These are phyloP conservation scores for Anguilla anguilla DNA, from an alignment of 2,797 vertebrate genomes.

Conservation along the genomic window DNA sequence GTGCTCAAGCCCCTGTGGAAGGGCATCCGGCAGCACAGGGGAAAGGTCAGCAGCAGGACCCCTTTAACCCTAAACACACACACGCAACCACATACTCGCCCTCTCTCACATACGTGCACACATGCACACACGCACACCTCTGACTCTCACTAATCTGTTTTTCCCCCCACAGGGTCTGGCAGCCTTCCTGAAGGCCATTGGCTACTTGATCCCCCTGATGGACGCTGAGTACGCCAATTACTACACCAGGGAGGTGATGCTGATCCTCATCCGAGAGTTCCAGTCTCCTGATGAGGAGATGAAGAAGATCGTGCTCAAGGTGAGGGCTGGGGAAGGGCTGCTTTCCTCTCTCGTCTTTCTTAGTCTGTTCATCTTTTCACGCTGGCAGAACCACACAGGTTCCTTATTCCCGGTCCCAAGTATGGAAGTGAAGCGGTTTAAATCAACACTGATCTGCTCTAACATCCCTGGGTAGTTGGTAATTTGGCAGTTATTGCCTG, in stretches of 20 bases:
- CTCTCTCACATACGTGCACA: too few species aligned
- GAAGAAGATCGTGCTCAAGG: slow-evolving; percentile 99
- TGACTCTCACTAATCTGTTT: not conserved
- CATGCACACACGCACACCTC: too few species aligned
- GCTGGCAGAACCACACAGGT: not conserved
- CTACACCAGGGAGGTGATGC: slow-evolving; percentile 98
- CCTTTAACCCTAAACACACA: too few species aligned
- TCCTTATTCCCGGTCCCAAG: not conserved
- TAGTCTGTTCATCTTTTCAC: not conserved
- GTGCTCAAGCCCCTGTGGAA: slow-evolving; percentile 98
- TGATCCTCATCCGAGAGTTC: slow-evolving; percentile 99
- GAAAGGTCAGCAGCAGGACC: slow-evolving; percentile 80
- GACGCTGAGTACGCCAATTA: slow-evolving; percentile 99
- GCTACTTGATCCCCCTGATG: slow-evolving; percentile 98
- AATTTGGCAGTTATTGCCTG: not conserved
- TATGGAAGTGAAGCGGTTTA: not conserved
- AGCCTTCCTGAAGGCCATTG: slow-evolving; percentile 97
- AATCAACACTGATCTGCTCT: not conserved
- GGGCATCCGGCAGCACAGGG: slow-evolving; percentile 97
- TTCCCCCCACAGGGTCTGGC: slow-evolving; percentile 84
- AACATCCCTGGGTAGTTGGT: not conserved
- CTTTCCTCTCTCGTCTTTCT: too few species aligned
- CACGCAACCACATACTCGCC: not conserved
- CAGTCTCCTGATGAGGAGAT: slow-evolving; percentile 99
- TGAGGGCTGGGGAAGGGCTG: slow-evolving; percentile 46